Conservation (phyloP, 2,113 vertebrate species). For the Phrynosoma blainvillii region DNA sequence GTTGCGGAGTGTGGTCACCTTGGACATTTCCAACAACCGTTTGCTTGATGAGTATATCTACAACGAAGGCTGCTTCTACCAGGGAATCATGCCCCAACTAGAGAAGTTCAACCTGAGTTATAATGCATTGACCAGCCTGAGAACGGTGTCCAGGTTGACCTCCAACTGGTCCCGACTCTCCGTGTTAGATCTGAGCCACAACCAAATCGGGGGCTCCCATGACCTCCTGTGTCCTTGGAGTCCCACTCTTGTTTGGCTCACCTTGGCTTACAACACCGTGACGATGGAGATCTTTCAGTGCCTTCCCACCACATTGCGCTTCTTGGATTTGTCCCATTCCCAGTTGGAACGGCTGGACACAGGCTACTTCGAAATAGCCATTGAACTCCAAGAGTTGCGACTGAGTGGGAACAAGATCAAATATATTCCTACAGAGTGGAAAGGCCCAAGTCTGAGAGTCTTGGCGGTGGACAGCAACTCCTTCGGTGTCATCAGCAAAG, state of each 20-base stretch:
- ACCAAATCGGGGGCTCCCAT: constrained; percentile 66
- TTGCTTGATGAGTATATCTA: constrained; percentile 70
- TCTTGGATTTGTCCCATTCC: constrained; percentile 83
- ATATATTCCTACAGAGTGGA: constrained; percentile 83
- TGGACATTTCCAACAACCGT: constrained; percentile 80
- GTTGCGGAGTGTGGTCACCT: constrained; percentile 67
- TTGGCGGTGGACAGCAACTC: constrained; percentile 84
- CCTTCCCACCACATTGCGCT: constrained; percentile 78
- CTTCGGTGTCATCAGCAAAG: constrained; percentile 79
- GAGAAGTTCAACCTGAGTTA: constrained; percentile 68
- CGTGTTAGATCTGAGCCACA: constrained; percentile 78
- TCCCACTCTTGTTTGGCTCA: constrained; percentile 71
- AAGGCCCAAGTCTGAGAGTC: constrained; percentile 62
- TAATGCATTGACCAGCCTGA: constrained; percentile 77
- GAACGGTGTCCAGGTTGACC: constrained; percentile 68
- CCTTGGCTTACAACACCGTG: constrained; percentile 76
- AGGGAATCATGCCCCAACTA: constrained; percentile 68
- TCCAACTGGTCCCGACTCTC: constrained; percentile 71
- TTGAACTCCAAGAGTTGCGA: constrained; percentile 69
- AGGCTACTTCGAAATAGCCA: constrained; percentile 75
- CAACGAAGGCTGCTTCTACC: constrained; percentile 77
- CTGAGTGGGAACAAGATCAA: constrained; percentile 87
- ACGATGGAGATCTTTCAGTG: constrained; percentile 69
- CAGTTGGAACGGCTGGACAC: constrained; percentile 80
- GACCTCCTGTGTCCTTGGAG: constrained; percentile 74